phyloP scores from a whole-genome alignment of 2,113 vertebrate species.

The Thunnus thynnus region DNA sequence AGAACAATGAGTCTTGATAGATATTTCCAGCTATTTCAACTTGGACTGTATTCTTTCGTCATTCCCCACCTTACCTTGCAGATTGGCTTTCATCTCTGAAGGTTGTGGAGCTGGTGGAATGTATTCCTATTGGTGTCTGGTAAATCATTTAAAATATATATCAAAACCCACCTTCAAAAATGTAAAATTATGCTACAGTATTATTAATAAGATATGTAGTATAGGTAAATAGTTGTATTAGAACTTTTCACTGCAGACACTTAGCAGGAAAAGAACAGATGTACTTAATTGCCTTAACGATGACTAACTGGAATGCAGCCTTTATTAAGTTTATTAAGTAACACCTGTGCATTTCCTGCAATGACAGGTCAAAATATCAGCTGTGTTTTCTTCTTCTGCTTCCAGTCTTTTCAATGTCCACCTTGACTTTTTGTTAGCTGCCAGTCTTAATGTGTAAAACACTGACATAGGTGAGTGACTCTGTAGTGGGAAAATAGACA shows the following conservation, averaged over 20 bases:
- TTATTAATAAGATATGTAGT: too few species aligned
- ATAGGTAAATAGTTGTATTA: too few species aligned
- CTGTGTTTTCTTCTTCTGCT: too few species aligned
- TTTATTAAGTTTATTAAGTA: background rate
- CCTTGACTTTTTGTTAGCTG: background rate
- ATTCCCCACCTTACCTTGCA: background rate
- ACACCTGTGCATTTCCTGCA: background rate
- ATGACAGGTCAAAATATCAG: background rate
- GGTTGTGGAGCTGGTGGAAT: background rate
- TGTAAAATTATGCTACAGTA: too few species aligned
- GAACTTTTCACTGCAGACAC: background rate
- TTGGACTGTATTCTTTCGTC: conserved; percentile 20
- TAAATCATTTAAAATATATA: background rate
- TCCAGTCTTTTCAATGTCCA: background rate
- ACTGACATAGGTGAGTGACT: background rate
- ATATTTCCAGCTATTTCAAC: conserved; percentile 43
- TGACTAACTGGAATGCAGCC: background rate
- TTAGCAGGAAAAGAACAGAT: background rate
- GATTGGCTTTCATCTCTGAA: background rate
- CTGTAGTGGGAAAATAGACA: background rate
- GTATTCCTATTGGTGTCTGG: background rate
- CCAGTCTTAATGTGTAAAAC: background rate
- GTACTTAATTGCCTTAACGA: background rate
- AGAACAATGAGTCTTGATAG: conserved; percentile 8
- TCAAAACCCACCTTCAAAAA: background rate